phyloP scores from a whole-genome alignment of 2,797 vertebrate genomes.

The Microctenopoma steveboyesi region DNA sequence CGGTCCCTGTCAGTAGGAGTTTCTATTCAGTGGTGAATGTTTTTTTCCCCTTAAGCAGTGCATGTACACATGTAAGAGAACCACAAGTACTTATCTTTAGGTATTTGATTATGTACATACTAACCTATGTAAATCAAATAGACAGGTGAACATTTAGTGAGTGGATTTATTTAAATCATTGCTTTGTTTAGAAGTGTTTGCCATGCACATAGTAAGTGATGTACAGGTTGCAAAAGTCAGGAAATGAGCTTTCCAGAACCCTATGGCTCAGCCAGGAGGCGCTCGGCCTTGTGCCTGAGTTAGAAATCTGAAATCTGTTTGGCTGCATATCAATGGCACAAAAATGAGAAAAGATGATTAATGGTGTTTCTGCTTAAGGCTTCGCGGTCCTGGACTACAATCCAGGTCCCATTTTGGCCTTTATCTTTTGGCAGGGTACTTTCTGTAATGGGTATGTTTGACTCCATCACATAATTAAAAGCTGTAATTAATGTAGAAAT shows the following conservation, averaged over 20 bases:
- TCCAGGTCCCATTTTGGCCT: conserved; percentile 26
- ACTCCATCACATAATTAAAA: conserved; percentile 30
- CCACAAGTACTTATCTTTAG: too few species aligned
- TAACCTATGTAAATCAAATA: too few species aligned
- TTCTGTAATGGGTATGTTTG: conserved; percentile 18
- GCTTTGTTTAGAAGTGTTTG: conserved; percentile 16
- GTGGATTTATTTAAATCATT: not conserved
- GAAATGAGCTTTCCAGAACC: conserved; percentile 70
- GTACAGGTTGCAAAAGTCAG: conserved; percentile 38
- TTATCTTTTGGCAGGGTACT: conserved; percentile 20
- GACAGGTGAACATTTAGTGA: too few species aligned
- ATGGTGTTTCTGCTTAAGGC: conserved; percentile 15
- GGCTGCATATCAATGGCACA: conserved; percentile 38
- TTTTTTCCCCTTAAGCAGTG: not conserved
- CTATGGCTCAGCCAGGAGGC: conserved; percentile 55
- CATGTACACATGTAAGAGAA: too few species aligned
- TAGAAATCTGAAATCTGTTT: conserved; percentile 60
- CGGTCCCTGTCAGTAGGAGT: not conserved
- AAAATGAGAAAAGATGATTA: conserved; percentile 50
- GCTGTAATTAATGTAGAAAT: conserved; percentile 25
- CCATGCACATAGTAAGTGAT: conserved; percentile 1
- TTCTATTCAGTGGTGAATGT: not conserved
- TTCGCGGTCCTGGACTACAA: conserved; percentile 3
- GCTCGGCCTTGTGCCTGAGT: conserved; percentile 51
- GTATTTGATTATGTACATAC: too few species aligned